Conservation (phyloP, 2,888 invertebrate genomes). For the Sylvicola fuscatus region DNA sequence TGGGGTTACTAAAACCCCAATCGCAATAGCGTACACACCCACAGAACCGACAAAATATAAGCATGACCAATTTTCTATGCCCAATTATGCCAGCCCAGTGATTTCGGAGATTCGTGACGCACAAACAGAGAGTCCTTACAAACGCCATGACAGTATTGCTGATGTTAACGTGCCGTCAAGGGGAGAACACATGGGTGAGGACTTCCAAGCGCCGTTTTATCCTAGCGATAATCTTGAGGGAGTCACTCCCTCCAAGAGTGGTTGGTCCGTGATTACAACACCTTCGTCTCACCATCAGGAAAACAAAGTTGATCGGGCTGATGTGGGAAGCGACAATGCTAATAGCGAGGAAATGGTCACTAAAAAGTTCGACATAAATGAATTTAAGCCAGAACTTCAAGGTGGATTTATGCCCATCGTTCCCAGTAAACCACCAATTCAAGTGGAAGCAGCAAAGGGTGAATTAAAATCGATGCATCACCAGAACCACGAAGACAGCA, state of each 20-base stretch:
- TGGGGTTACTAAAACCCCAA: conserved; percentile 32
- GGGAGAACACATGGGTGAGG: conserved; percentile 24
- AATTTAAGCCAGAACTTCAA: conserved; percentile 44
- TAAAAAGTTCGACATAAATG: conserved; percentile 38
- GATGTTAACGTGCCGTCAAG: conserved; percentile 1
- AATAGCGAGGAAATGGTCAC: conserved; percentile 19
- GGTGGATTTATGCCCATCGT: conserved; percentile 53
- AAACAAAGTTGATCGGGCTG: conserved; percentile 21
- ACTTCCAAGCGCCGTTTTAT: conserved; percentile 47
- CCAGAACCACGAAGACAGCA: too few species aligned
- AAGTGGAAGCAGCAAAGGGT: too few species aligned
- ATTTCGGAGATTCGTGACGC: conserved; percentile 28
- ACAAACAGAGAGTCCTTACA: not conserved
- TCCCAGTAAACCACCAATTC: conserved; percentile 12
- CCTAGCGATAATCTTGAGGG: conserved; percentile 38
- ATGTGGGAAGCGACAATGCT: conserved; percentile 12
- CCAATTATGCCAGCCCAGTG: conserved; percentile 27
- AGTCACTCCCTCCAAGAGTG: conserved; percentile 30
- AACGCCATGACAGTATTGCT: conserved; percentile 1
- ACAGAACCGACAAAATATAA: conserved; percentile 25
- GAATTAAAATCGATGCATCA: too few species aligned
- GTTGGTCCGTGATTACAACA: conserved; percentile 36
- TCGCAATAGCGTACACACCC: conserved; percentile 43
- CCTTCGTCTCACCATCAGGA: conserved; percentile 9
- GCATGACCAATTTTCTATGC: conserved; percentile 22